Evolutionary conservation across 2,113 vertebrate species (phyloP), one percentile per base, ranked within the genome.

Genomic region (Delphinus delphis): DNA sequence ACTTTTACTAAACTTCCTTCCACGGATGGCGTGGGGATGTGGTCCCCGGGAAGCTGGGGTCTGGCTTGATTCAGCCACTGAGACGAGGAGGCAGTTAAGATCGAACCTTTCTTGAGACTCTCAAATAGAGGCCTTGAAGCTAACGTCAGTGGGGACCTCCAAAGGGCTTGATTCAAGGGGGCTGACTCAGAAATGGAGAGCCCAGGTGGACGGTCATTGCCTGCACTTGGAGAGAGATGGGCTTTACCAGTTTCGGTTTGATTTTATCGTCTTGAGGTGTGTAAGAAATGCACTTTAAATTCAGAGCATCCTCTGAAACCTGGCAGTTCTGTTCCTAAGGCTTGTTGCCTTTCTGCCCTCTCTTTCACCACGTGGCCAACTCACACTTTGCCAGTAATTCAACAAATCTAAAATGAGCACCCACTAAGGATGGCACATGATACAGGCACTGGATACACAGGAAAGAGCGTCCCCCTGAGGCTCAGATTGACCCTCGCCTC

Each of bases 1-100:
- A 98, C 98, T 98, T 98, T 98, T 97, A 94, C 98, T 98, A 97
- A 99, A 98, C 97, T 98, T 98, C 97, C 96, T 98, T 94, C 95
- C 21, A 0, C 0, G 6, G n/a, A 70, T 5, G 68, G 50, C 0
- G 0, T 33, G 12, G 77, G 36, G 73, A 31, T 53, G 55, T 14
- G 53, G 47, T 84, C 26, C 76, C 87, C 47, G 17, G 20, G 62
- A 36, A 83, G 85, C 3, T 2, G 15, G 18, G 70, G 36, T 21
- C 41, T 36, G 31, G 21, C 76, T 95, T 38, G 8, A 26, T 33
- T 31, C 31, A 62, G 50, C 38, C 68, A 44, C 26, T 1, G 4
- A 18, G n/a, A 85, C 25, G 15, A 41, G 88, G 62, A 90, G 65
- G 53, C 7, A n/a, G 1, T 63, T 5, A 38, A 80, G 88, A 71